Conservation (phyloP, 2,888 invertebrate genomes). For the Epicampocera succincta region DNA sequence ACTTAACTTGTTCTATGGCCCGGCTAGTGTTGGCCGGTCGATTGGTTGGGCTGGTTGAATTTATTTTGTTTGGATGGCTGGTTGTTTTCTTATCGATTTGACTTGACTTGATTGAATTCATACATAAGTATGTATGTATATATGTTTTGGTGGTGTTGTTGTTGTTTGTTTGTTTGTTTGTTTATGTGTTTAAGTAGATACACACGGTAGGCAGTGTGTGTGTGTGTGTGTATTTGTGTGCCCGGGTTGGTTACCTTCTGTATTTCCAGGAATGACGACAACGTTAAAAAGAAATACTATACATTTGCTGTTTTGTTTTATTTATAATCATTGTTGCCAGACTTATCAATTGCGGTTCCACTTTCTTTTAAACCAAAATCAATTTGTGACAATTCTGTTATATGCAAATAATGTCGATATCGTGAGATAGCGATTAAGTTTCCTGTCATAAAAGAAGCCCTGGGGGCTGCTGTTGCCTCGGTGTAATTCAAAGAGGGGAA, state of each 20-base stretch:
- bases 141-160: constrained; percentile 30
- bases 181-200: constrained; percentile 25
- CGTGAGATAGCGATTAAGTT: too few species aligned
- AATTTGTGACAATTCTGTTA: too few species aligned
- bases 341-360: too few species aligned
- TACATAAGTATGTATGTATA: too few species aligned
- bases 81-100: constrained; percentile 50
- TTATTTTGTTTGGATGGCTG: constrained; percentile 1
- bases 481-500: too few species aligned
- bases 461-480: too few species aligned
- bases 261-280: constrained; percentile 66
- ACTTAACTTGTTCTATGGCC: constrained; percentile 23
- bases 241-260: constrained; percentile 66
- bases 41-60: background rate
- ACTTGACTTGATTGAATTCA: constrained; percentile 56
- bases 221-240: constrained; percentile 10
- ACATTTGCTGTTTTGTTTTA: constrained; percentile 32
- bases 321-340: background rate
- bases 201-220: background rate
- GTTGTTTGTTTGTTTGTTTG: constrained; percentile 27
- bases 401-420: too few species aligned
- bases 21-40: too few species aligned
- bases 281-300: constrained; percentile 58
- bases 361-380: too few species aligned
- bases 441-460: too few species aligned